Evolutionary conservation across 2,797 vertebrate genomes (phyloP), one percentile per base, ranked within the genome.

Genomic region (Garrulus glandarius): DNA sequence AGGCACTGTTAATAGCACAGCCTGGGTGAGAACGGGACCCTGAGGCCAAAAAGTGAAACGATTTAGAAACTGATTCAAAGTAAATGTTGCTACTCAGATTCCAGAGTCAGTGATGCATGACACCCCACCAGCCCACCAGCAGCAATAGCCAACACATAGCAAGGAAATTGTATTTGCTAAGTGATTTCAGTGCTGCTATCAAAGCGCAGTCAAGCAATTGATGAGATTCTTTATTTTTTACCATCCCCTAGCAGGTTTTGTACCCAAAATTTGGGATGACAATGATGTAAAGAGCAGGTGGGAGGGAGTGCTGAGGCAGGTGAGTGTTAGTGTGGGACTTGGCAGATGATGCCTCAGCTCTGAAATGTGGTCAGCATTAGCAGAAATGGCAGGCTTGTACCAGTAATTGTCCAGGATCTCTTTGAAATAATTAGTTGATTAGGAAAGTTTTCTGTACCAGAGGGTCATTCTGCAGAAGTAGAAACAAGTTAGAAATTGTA

Each of bases 291-390:
- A 68, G 36, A 36, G 49, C 29, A 79, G 78, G 20, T 18, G 13
- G 37, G 56, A 60, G 24, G 16, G 26, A 59, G 11, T 0, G 0
- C 41, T 56, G 39, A 30, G 21, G 46, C 24, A 68, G 41, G 6
- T 34, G 57, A 32, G 13, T 67, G 34, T 64, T 63, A 20, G 15
- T 43, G n/a, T 11, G 30, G 27, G 14, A n/a, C 2, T 19, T 37
- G 30, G 10, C 10, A 50, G 30, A 16, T 1, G 2, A 49, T 56
- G 27, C 17, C 37, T 52, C 47, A 76, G 43, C 53, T 76, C 43
- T 71, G 11, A 56, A 61, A 8, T 52, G 34, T 19, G 15, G 12
- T 67, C 64, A 88, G 37, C 64, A 16, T 9, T 5, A 55, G 50
- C 19, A 72, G 41, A 61, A 67, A 43, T 39, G 32, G 2, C 23